Percentiles rank a stretch among this genome's conserved stretches.
Evolutionary conservation across 2,888 invertebrate genomes (phyloP).

Genomic region (Uloborus plumipes): DNA sequence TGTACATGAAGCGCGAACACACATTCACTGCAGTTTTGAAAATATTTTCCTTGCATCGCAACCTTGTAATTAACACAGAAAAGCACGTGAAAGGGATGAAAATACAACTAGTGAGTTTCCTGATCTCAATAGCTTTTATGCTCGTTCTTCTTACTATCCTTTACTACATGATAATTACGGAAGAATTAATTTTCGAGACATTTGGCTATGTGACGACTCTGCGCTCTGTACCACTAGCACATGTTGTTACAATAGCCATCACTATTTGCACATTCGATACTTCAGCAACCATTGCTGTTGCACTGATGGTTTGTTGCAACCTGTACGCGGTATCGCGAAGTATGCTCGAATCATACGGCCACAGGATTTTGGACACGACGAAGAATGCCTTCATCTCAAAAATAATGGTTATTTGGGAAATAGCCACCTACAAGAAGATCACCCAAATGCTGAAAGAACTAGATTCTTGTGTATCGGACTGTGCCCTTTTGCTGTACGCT

Average conservation of each 20-base stretch:
- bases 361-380: not conserved
- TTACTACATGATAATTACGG: not conserved
- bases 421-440: conserved; percentile 22
- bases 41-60: not conserved
- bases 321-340: conserved; percentile 2
- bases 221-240: not conserved
- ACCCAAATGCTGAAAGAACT: conserved; percentile 10
- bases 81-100: not conserved
- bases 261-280: not conserved
- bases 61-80: not conserved
- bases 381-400: not conserved
- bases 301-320: conserved; percentile 18
- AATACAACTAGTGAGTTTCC: not conserved
- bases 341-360: not conserved
- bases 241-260: not conserved
- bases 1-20: not conserved
- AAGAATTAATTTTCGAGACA: not conserved
- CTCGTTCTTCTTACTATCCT: not conserved
- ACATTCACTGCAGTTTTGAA: not conserved
- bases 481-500: conserved; percentile 23
- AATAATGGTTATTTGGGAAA: not conserved
- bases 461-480: conserved; percentile 4
- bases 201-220: not conserved
- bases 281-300: conserved; percentile 6
- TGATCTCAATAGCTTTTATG: not conserved